These are phyloP conservation scores for Danaus plexippus DNA, from an alignment of 1,140 invertebrate species.

Conservation along the genomic window DNA sequence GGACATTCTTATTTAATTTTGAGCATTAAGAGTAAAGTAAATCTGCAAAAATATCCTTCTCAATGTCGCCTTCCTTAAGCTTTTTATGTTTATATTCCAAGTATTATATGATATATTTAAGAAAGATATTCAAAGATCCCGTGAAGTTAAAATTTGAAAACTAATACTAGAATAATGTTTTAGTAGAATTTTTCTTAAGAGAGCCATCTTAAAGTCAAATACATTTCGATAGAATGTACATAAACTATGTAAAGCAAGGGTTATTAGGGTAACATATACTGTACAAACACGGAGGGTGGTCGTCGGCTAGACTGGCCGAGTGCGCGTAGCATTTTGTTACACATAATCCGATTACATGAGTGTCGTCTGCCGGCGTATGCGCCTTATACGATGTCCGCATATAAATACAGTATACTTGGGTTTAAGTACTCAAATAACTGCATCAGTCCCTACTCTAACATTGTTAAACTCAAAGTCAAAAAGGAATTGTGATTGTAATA, in stretches of 20 bases:
- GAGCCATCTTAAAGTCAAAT: too few relatives aligned
- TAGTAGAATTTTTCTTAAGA: neutral
- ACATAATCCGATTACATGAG: conserved; percentile 60
- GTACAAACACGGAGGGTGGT: conserved; percentile 23
- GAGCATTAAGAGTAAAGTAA: too few relatives aligned
- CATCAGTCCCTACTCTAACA: neutral
- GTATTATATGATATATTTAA: too few relatives aligned
- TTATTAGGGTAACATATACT: conserved; percentile 19
- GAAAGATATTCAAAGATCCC: too few relatives aligned
- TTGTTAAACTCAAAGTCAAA: conserved; percentile 1
- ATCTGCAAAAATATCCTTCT: too few relatives aligned
- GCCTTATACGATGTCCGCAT: conserved; percentile 49
- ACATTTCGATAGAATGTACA: too few relatives aligned
- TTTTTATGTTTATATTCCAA: neutral
- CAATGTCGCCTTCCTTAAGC: neutral
- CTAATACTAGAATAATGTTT: conserved; percentile 3
- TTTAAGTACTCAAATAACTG: conserved; percentile 22
- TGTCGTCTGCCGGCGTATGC: conserved; percentile 46
- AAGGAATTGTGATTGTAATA: conserved; percentile 4
- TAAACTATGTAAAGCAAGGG: neutral
- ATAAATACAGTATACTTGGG: conserved; percentile 43
- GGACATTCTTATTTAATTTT: conserved; percentile 15
- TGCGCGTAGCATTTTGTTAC: conserved; percentile 62
- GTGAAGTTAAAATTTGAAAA: neutral
- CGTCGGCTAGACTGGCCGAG: conserved; percentile 31